Conservation (phyloP, 1,140 invertebrate genomes). For the Caenorhabditis elegans region WBcel235 BX284605.5:10881001-10881500, state of each 20-base stretch:
- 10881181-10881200: constrained; percentile 32
- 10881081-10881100: constrained; percentile 46
- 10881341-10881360: not conserved
- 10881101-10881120: too few relatives aligned
- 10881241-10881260: not conserved
- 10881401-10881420: not conserved
- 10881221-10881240: constrained; percentile 17
- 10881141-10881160: not conserved
- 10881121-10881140: too few relatives aligned
- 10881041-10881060: constrained; percentile 37
- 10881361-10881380: constrained; percentile 26
- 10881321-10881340: constrained; percentile 17
- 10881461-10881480: not conserved
- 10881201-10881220: constrained; percentile 27
- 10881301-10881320: constrained; percentile 21
- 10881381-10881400: constrained; percentile 14
- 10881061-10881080: constrained; percentile 47
- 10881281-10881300: not conserved
- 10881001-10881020: constrained; percentile 41
- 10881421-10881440: not conserved
- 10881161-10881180: constrained; percentile 27
- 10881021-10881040: constrained; percentile 26
- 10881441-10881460: too few relatives aligned
- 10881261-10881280: constrained; percentile 7
- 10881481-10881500: too few relatives aligned